Conservation (phyloP, 1,140 invertebrate species). For the Lysiphlebus fabarum region DNA sequence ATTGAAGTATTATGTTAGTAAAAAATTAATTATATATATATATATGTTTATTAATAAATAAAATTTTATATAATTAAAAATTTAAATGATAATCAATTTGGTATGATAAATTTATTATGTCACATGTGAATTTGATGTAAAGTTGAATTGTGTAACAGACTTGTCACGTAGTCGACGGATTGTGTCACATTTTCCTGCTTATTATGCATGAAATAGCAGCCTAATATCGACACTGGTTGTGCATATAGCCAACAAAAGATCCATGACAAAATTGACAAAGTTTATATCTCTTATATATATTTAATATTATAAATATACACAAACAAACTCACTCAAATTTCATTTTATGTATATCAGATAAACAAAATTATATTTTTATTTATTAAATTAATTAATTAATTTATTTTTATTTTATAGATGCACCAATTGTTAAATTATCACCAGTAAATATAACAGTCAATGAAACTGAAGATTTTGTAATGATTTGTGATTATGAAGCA, state of each 20-base stretch:
- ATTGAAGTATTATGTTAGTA: slow-evolving; percentile 83
- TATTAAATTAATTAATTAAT: no score
- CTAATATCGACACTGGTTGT: slow-evolving; percentile 23
- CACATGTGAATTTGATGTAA: not conserved
- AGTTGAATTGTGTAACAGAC: slow-evolving; percentile 11
- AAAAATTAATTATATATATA: slow-evolving; percentile 16
- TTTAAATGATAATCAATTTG: not conserved
- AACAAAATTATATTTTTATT: not conserved
- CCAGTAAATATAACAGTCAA: slow-evolving; percentile 75
- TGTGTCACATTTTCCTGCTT: slow-evolving; percentile 18
- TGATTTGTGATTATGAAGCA: slow-evolving; percentile 77
- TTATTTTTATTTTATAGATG: slow-evolving; percentile 60
- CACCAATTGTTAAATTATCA: slow-evolving; percentile 71
- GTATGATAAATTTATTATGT: not conserved
- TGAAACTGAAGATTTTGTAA: slow-evolving; percentile 69
- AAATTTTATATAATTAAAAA: not conserved
- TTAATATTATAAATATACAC: slow-evolving; percentile 11
- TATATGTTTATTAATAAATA: not conserved
- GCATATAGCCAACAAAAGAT: slow-evolving; percentile 20
- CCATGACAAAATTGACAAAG: slow-evolving; percentile 24
- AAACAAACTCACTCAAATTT: not conserved
- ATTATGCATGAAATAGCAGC: slow-evolving; percentile 20
- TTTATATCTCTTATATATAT: slow-evolving; percentile 12
- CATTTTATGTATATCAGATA: not conserved
- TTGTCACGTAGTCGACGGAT: slow-evolving; percentile 15